These are phyloP conservation scores for Diadromus collaris DNA, from an alignment of 2,888 invertebrate genomes.

Conservation along the genomic window DNA sequence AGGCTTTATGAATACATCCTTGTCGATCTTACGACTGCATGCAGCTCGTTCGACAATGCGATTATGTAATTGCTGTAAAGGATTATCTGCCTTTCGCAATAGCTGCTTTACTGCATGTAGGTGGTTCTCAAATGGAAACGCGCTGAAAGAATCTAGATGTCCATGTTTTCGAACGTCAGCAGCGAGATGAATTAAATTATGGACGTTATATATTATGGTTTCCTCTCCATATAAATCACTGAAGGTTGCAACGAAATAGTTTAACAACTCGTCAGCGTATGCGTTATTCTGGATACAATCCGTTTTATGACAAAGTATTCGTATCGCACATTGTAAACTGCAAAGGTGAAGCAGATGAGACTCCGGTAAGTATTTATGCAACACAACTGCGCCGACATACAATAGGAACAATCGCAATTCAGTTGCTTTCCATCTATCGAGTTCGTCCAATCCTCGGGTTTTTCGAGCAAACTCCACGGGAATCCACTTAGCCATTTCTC, in stretches of 20 bases:
- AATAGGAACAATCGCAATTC: constrained; percentile 68
- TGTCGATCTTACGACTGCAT: too few species aligned
- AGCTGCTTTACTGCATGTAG: too few species aligned
- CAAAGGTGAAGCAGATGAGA: constrained; percentile 65
- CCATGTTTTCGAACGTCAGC: too few species aligned
- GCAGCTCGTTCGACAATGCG: too few species aligned
- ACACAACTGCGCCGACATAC: constrained; percentile 68
- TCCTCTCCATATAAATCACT: constrained; percentile 63
- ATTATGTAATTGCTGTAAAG: too few species aligned
- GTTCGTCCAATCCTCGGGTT: constrained; percentile 19
- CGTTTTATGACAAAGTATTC: constrained; percentile 58
- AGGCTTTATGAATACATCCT: too few species aligned
- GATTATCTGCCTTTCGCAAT: too few species aligned
- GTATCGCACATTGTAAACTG: constrained; percentile 54
- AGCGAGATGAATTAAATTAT: constrained; percentile 51
- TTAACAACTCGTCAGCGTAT: constrained; percentile 62
- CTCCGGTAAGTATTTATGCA: too few species aligned
- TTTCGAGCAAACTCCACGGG: constrained; percentile 17
- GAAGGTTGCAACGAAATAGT: constrained; percentile 64
- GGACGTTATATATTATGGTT: constrained; percentile 66
- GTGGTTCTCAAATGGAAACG: too few species aligned
- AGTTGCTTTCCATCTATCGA: constrained; percentile 69
- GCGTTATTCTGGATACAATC: constrained; percentile 53
- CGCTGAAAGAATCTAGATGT: too few species aligned
- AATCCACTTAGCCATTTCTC: constrained; percentile 3